phyloP scores from a whole-genome alignment of 2,113 vertebrate genomes.

The Spilogale gracilis region DNA sequence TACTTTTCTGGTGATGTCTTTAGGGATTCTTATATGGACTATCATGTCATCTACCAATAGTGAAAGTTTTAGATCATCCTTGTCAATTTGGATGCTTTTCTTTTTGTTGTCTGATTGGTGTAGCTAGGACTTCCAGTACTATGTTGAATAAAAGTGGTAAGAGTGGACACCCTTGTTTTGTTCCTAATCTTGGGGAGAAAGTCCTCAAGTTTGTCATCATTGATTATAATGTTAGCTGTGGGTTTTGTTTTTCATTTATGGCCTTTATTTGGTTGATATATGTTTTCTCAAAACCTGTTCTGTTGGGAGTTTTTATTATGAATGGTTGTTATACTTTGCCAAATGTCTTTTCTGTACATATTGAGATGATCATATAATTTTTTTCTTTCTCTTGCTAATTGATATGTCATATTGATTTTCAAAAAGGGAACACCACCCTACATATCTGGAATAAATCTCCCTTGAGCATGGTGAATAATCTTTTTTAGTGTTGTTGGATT shows the following conservation, averaged over 20 bases:
- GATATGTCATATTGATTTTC: not conserved
- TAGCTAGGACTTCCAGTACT: not conserved
- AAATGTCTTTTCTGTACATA: not conserved
- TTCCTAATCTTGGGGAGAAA: not conserved
- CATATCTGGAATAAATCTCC: not conserved
- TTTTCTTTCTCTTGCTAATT: not conserved
- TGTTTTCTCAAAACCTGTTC: not conserved
- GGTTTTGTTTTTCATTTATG: not conserved
- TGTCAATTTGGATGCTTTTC: not conserved
- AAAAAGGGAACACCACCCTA: not conserved
- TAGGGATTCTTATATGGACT: not conserved
- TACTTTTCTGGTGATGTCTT: not conserved
- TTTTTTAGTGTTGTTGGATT: not conserved
- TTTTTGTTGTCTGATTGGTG: not conserved
- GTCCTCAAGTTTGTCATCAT: not conserved
- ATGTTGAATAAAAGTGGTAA: not conserved
- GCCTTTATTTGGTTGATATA: not conserved
- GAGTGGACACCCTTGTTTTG: not conserved
- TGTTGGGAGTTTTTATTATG: not conserved
- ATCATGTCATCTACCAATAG: not conserved
- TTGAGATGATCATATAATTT: not conserved
- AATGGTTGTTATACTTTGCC: not conserved
- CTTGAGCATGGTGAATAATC: not conserved
- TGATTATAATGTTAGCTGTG: not conserved
- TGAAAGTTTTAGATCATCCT: not conserved